These are phyloP conservation scores for Neodiprion pinetum DNA, from an alignment of 1,140 invertebrate species.

Conservation along the genomic window DNA sequence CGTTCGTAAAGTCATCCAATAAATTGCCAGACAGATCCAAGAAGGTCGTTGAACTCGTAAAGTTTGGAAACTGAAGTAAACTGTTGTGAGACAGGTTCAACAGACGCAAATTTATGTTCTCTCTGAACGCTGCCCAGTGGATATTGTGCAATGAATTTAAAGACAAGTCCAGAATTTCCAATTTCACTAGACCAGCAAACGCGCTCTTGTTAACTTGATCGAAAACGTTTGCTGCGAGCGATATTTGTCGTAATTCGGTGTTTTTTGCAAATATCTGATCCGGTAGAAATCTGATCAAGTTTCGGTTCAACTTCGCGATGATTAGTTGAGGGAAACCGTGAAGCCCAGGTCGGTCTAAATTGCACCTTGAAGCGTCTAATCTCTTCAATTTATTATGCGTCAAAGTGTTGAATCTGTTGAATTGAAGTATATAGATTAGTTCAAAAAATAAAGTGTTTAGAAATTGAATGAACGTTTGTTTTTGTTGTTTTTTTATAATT, in stretches of 20 bases:
- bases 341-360: slow-evolving; percentile 67
- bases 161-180: slow-evolving; percentile 71
- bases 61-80: slow-evolving; percentile 38
- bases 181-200: slow-evolving; percentile 46
- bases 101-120: slow-evolving; percentile 62
- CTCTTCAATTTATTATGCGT: slow-evolving; percentile 55
- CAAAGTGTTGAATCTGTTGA: slow-evolving; percentile 59
- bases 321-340: slow-evolving; percentile 67
- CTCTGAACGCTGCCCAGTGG: slow-evolving; percentile 63
- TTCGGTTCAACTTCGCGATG: slow-evolving; percentile 65
- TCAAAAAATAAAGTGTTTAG: too few species aligned
- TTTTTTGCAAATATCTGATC: slow-evolving; percentile 68
- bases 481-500: background rate
- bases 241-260: slow-evolving; percentile 65
- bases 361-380: slow-evolving; percentile 71
- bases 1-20: slow-evolving; percentile 63
- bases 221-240: slow-evolving; percentile 70
- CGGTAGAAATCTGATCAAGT: slow-evolving; percentile 65
- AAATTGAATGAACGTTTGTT: slow-evolving; percentile 8
- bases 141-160: slow-evolving; percentile 67
- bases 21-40: slow-evolving; percentile 73
- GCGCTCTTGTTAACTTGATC: slow-evolving; percentile 58
- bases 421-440: slow-evolving; percentile 20
- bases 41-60: slow-evolving; percentile 33
- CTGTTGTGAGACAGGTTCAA: slow-evolving; percentile 73